Evolutionary conservation across 2,113 vertebrate species (phyloP).

Genomic region (Spilogale gracilis): DNA sequence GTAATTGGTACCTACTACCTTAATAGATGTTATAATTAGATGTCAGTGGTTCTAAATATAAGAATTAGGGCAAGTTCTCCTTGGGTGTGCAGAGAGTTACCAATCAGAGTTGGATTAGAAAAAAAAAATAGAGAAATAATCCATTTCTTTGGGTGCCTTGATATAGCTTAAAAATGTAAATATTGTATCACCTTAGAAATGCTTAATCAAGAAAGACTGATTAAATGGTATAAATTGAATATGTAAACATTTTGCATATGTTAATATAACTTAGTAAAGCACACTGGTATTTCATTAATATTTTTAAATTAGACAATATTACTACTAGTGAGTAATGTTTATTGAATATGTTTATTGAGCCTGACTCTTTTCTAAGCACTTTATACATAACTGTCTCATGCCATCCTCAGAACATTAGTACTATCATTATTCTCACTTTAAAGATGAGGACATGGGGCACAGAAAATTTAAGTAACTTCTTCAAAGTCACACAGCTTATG

Average conservation of each 20-base stretch:
- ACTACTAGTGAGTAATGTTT: background rate
- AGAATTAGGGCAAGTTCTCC: background rate
- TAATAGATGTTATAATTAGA: conserved; percentile 26
- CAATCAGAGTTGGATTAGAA: conserved; percentile 6
- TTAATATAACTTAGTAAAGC: background rate
- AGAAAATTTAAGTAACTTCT: background rate
- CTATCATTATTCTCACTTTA: background rate
- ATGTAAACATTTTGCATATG: background rate
- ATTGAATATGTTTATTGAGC: background rate
- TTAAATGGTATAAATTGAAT: background rate
- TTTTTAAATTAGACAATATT: background rate
- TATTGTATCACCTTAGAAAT: background rate
- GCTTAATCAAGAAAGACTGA: background rate
- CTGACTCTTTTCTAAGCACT: background rate
- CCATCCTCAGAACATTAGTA: background rate
- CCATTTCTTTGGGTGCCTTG: background rate
- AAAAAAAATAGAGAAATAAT: conserved; percentile 51
- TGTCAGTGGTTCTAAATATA: background rate
- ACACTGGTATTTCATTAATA: background rate
- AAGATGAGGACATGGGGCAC: background rate
- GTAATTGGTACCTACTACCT: conserved; percentile 41
- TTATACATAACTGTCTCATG: background rate
- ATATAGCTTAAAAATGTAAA: conserved; percentile 32
- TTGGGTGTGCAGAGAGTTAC: background rate
- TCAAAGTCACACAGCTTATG: background rate